Evolutionary conservation across 2,113 vertebrate species (phyloP).

Genomic region (Coptodon rendalli): DNA sequence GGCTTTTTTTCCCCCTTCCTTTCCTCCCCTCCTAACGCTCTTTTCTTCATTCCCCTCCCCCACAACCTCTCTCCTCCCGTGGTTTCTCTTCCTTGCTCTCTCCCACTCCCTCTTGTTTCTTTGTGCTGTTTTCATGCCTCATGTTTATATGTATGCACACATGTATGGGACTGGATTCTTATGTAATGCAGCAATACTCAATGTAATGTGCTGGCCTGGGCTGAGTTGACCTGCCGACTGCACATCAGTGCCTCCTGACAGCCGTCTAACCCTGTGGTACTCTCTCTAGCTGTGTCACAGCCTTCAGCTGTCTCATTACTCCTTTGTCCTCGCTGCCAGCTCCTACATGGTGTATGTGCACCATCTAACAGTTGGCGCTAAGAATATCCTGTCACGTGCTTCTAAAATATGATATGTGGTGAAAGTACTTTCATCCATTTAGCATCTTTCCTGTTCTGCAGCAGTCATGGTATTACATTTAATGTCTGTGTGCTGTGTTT

Average conservation of each 20-base stretch:
- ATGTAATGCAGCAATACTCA: not conserved
- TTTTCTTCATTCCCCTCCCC: conserved; percentile 44
- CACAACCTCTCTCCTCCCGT: conserved; percentile 12
- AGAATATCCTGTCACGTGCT: conserved; percentile 46
- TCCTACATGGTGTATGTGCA: not conserved
- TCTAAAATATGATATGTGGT: conserved; percentile 8
- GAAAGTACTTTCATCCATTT: conserved; percentile 8
- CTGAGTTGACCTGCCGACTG: conserved; percentile 13
- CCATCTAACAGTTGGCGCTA: conserved; percentile 1
- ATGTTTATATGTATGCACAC: not conserved
- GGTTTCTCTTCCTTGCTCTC: conserved; percentile 14
- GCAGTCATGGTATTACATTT: not conserved
- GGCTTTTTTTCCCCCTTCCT: not conserved
- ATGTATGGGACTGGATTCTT: conserved; percentile 3
- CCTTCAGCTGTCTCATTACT: conserved; percentile 30
- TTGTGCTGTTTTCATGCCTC: conserved; percentile 30
- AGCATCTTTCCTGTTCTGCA: conserved; percentile 2
- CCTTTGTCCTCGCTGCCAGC: conserved; percentile 20
- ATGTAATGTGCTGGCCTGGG: not conserved
- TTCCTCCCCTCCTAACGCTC: not conserved
- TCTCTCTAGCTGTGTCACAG: conserved; percentile 22
- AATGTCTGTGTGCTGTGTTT: conserved; percentile 6
- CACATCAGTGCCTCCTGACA: conserved; percentile 21
- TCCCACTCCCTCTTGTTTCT: conserved; percentile 19
- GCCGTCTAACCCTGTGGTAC: conserved; percentile 12